These are phyloP conservation scores for Leuciscus idus DNA, from an alignment of 2,113 vertebrate species.

Conservation along the genomic window DNA sequence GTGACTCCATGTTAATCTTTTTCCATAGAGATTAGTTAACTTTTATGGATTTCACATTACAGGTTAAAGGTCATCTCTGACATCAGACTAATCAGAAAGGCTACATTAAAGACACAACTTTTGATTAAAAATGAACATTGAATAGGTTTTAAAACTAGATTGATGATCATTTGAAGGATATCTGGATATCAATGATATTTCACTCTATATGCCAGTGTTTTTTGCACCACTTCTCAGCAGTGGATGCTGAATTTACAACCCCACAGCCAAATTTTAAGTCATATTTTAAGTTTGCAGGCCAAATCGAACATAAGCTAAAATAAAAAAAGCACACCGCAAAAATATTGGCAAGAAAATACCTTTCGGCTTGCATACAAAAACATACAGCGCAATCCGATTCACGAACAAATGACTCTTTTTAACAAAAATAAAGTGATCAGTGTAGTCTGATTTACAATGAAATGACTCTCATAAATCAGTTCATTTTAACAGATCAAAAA, in stretches of 20 bases:
- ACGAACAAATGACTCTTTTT: background rate
- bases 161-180: background rate
- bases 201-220: background rate
- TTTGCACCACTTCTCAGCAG: background rate
- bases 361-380: background rate
- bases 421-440: too few species aligned
- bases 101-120: background rate
- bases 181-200: background rate
- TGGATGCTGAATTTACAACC: background rate
- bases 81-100: background rate
- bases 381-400: background rate
- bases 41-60: background rate
- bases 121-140: background rate
- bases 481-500: too few species aligned
- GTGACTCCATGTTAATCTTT: constrained; percentile 13
- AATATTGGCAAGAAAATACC: background rate
- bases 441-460: background rate
- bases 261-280: background rate
- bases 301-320: background rate
- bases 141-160: background rate
- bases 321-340: too few species aligned
- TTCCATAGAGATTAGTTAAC: background rate
- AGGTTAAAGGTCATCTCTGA: constrained; percentile 9
- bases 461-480: background rate
- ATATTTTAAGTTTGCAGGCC: background rate